Base-by-base conservation (phyloP, 2,797 vertebrate genomes). In the Scolopax rusticola region DNA sequence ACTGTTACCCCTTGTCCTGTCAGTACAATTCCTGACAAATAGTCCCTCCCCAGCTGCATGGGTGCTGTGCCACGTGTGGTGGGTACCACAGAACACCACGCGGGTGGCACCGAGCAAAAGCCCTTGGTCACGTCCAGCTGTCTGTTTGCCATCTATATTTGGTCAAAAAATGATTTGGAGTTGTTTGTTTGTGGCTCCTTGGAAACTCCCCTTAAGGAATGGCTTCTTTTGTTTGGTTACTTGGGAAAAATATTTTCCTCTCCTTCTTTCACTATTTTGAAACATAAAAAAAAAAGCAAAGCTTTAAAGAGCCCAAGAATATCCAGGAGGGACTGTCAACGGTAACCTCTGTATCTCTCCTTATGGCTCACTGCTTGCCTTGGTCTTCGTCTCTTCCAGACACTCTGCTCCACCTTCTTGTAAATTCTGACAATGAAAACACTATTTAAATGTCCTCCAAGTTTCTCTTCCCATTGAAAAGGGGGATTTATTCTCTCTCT, bases 381-480 rank as follows among this genome's bases (percentile, higher is more conserved):
- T 48, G 43, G 32, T 76, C 77, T 67, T 86, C 6, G 0, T 25
- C 90, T 94, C 67, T 83, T 65, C 47, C 91, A 79, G 91, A 73
- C 91, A 53, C 81, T 70, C 90, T 50, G 88, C 92, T 94, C 96
- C 95, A 93, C 90, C 95, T 97, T 87, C 92, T 53, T 90, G 89
- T 83, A 70, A 85, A 91, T 78, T 89, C 93, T 96, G 95, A 96
- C 94, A 95, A 92, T 47, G 95, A 77, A 84, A 97, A 95, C 94
- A 91, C 92, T 81, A 71, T 89, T 88, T 84, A 57, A 95, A 92
- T 73, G 79, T 95, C 95, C 95, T 97, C 96, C 1, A 94, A 95
- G 87, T 94, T 97, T 92, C 96, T 90, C 82, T 95, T 95, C 24
- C 79, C 84, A 85, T 91, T 97, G 84, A 90, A 96, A 97, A 94